Conservation (phyloP, 2,797 vertebrate genomes). For the Pipistrellus pipistrellus region DNA sequence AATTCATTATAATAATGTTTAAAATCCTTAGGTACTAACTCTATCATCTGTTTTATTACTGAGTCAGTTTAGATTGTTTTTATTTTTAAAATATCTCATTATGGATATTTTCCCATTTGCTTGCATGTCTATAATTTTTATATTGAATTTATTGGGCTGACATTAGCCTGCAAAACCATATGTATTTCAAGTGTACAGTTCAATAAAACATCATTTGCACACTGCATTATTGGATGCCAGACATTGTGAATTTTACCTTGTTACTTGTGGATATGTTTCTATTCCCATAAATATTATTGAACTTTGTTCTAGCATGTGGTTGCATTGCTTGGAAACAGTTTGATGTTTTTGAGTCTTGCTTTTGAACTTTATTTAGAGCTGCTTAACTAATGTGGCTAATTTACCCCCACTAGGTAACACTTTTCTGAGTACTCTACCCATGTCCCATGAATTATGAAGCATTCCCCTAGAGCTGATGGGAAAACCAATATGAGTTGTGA, state of each 20-base stretch:
- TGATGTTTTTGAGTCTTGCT: neutral
- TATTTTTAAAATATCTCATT: neutral
- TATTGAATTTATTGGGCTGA: neutral
- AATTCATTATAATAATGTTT: slow-evolving; percentile 26
- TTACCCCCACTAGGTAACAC: neutral
- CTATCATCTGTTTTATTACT: neutral
- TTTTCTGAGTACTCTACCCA: neutral
- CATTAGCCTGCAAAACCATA: neutral
- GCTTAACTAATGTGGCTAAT: neutral
- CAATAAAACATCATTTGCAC: neutral
- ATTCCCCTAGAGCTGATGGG: neutral
- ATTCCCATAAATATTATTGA: neutral
- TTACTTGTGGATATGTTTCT: neutral
- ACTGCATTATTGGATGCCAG: neutral
- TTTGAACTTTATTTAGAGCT: neutral
- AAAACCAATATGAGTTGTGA: neutral
- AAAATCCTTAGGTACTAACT: neutral
- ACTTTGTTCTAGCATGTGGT: neutral
- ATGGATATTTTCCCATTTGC: neutral
- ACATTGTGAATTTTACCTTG: neutral
- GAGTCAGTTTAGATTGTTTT: neutral
- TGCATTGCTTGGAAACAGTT: neutral
- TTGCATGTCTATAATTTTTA: slow-evolving; percentile 30
- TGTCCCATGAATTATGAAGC: neutral
- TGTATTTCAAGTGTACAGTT: neutral